Percentiles rank a stretch among this genome's conserved stretches.
phyloP scores from a whole-genome alignment of 2,797 vertebrate genomes.

The Decapterus maruadsi region DNA sequence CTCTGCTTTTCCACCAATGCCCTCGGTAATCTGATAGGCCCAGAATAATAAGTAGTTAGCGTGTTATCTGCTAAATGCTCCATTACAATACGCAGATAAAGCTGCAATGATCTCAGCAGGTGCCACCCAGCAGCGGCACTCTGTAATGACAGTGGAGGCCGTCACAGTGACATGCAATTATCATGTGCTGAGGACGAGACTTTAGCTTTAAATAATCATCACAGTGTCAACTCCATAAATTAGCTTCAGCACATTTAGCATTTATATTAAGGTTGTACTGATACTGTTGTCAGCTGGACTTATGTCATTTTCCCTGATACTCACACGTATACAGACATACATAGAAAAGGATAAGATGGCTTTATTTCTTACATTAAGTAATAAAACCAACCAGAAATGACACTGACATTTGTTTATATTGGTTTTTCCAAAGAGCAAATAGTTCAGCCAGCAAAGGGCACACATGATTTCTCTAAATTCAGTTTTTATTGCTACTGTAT shows the following conservation, averaged over 20 bases:
- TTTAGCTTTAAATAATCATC: slow-evolving; percentile 40
- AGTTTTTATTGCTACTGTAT: background rate
- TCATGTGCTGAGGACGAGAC: slow-evolving; percentile 33
- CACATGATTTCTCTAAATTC: background rate
- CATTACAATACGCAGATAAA: slow-evolving; percentile 71
- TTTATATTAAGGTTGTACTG: slow-evolving; percentile 33
- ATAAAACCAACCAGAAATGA: background rate
- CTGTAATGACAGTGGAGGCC: slow-evolving; percentile 63
- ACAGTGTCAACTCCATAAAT: slow-evolving; percentile 40
- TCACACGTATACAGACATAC: background rate
- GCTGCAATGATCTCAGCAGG: slow-evolving; percentile 67
- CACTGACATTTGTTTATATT: background rate
- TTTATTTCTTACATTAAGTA: background rate
- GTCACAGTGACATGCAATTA: slow-evolving; percentile 72
- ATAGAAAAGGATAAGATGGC: background rate
- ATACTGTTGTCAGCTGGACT: slow-evolving; percentile 15
- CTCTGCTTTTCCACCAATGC: slow-evolving; percentile 22
- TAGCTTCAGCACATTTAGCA: slow-evolving; percentile 36
- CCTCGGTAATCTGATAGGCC: slow-evolving; percentile 72
- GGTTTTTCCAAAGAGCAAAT: background rate
- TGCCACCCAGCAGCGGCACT: slow-evolving; percentile 43
- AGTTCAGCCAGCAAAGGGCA: background rate
- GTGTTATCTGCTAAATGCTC: slow-evolving; percentile 74
- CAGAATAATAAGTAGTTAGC: slow-evolving; percentile 79
- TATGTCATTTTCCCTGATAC: background rate